Evolutionary conservation across 53 echinoderm and acorn worm genomes (phyloP).

Genomic region (Henricia sp.): DNA sequence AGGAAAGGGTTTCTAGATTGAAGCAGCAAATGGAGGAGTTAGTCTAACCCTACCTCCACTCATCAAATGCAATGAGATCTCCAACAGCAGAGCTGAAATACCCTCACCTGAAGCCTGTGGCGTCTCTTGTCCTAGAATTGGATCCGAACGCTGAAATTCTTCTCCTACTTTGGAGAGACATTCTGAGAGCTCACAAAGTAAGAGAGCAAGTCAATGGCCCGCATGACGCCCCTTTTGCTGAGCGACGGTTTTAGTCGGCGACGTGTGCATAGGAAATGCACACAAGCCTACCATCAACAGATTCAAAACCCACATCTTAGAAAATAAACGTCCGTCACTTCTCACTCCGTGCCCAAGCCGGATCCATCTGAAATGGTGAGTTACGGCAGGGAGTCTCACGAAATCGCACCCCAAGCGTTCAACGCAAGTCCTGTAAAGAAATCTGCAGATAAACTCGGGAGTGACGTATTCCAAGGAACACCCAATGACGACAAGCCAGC

Average conservation of each 20-base stretch:
- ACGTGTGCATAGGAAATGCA: conserved; percentile 2
- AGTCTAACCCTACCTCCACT: too few relatives aligned
- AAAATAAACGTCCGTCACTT: not conserved
- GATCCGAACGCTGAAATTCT: too few relatives aligned
- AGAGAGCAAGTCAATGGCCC: conserved; percentile 30
- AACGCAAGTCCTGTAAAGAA: not conserved
- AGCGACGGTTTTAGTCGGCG: conserved; percentile 14
- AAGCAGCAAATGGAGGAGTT: too few relatives aligned
- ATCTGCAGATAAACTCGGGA: not conserved
- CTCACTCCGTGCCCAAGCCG: conserved; percentile 1
- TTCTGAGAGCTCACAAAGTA: too few relatives aligned
- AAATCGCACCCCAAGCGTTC: not conserved
- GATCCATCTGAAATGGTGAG: not conserved
- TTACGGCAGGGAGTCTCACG: not conserved
- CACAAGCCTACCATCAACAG: not conserved
- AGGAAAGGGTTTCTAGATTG: too few relatives aligned
- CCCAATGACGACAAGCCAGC: conserved; percentile 30
- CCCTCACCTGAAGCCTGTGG: too few relatives aligned
- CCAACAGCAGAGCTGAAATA: too few relatives aligned
- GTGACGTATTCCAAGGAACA: not conserved
- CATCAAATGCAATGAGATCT: too few relatives aligned
- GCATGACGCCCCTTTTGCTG: conserved; percentile 19
- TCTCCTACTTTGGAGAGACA: too few relatives aligned
- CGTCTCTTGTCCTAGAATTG: too few relatives aligned
- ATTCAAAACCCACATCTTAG: not conserved